Evolutionary conservation across 2,888 invertebrate species (phyloP).

Genomic region (Synergus japonicus): DNA sequence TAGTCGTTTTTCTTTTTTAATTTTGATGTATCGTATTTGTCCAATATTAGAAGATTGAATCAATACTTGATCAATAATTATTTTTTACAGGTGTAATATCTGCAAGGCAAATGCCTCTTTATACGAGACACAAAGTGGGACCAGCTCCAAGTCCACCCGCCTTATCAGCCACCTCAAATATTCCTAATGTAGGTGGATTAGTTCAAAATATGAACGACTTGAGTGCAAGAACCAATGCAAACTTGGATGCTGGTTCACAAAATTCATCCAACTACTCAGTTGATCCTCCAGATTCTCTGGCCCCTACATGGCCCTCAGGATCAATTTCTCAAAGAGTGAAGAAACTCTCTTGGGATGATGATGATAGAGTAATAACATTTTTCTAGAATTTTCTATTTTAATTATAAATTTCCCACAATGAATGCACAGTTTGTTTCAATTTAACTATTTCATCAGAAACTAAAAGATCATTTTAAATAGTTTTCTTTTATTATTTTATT

Average conservation of each 20-base stretch:
- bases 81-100: conserved; percentile 64
- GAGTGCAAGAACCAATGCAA: conserved; percentile 69
- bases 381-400: conserved; percentile 34
- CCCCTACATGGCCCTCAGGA: conserved; percentile 82
- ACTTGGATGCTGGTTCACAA: conserved; percentile 65
- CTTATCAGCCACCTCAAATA: conserved; percentile 72
- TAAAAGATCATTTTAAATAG: conserved; percentile 25
- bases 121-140: conserved; percentile 70
- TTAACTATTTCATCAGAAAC: conserved; percentile 9
- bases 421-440: conserved; percentile 42
- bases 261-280: conserved; percentile 72
- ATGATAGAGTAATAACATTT: conserved; percentile 66
- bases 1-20: background rate
- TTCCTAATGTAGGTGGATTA: conserved; percentile 73
- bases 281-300: conserved; percentile 72
- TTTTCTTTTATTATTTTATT: conserved; percentile 49
- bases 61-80: background rate
- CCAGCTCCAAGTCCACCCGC: conserved; percentile 70
- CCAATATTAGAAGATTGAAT: background rate
- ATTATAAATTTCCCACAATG: conserved; percentile 36
- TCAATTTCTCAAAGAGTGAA: conserved; percentile 86
- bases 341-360: conserved; percentile 89
- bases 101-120: conserved; percentile 67
- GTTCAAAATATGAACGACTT: conserved; percentile 75
- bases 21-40: background rate